Evolutionary conservation across 2,888 invertebrate species (phyloP).

Genomic region (Xestia sexstrigata): DNA sequence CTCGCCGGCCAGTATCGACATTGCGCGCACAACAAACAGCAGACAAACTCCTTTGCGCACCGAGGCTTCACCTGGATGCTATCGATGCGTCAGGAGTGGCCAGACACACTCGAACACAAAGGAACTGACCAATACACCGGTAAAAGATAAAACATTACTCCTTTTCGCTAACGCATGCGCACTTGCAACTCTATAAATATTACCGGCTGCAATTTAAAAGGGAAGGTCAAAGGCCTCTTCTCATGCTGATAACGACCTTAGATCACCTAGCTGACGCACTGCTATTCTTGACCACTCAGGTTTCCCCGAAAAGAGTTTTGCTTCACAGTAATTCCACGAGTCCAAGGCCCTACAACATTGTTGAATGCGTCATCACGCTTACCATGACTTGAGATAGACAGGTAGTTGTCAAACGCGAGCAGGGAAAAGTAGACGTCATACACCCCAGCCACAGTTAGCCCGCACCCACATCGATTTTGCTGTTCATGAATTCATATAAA

Average conservation of each 20-base stretch:
- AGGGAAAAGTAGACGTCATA: background rate
- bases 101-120: conserved; percentile 22
- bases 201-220: conserved; percentile 3
- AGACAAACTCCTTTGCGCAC: conserved; percentile 51
- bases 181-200: conserved; percentile 20
- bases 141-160: background rate
- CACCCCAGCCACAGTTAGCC: too few species aligned
- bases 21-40: conserved; percentile 58
- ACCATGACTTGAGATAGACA: background rate
- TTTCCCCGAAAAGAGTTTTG: background rate
- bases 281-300: background rate
- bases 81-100: conserved; percentile 24
- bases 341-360: background rate
- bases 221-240: conserved; percentile 6
- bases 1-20: conserved; percentile 64
- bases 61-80: conserved; percentile 21
- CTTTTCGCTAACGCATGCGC: conserved; percentile 3
- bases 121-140: background rate
- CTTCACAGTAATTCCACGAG: background rate
- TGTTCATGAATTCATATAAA: too few species aligned
- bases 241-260: background rate
- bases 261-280: background rate
- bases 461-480: too few species aligned
- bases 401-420: background rate
- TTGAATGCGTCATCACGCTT: background rate